These are phyloP conservation scores for Spilarctia lutea DNA, from an alignment of 2,888 invertebrate species.

Conservation along the genomic window DNA sequence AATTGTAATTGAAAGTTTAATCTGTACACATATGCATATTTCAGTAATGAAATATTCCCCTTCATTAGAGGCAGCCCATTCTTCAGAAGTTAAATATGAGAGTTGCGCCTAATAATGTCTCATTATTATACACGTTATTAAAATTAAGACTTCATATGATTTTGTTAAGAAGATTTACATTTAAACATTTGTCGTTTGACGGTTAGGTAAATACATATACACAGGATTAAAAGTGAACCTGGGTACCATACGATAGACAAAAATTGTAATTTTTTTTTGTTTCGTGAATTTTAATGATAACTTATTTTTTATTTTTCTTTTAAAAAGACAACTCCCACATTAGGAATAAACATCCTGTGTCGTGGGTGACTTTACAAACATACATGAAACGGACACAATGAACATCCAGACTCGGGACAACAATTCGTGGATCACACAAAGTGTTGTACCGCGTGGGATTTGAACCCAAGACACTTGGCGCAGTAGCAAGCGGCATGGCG, in stretches of 20 bases:
- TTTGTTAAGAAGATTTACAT: conserved; percentile 45
- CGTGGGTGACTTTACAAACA: no score
- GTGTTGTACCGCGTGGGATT: no score
- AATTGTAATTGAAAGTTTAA: conserved; percentile 30
- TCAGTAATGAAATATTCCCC: conserved; percentile 68
- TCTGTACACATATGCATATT: conserved; percentile 50
- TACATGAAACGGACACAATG: no score
- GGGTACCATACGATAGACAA: neutral
- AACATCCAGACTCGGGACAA: no score
- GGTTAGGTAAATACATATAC: conserved; percentile 4
- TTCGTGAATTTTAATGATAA: neutral
- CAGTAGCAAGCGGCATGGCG: no score
- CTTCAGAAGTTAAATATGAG: conserved; percentile 81
- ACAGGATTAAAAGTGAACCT: neutral
- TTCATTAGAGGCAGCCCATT: conserved; percentile 77
- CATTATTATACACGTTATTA: conserved; percentile 79
- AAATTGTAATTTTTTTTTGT: neutral
- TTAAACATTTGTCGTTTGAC: conserved; percentile 44
- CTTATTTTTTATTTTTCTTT: no score
- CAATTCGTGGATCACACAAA: no score
- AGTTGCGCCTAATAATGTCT: conserved; percentile 76
- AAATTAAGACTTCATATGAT: conserved; percentile 63
- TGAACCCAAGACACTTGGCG: no score
- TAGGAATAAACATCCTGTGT: no score
- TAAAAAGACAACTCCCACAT: no score